Evolutionary conservation across 2,888 invertebrate species (phyloP).

Genomic region (Isoperla grammatica): DNA sequence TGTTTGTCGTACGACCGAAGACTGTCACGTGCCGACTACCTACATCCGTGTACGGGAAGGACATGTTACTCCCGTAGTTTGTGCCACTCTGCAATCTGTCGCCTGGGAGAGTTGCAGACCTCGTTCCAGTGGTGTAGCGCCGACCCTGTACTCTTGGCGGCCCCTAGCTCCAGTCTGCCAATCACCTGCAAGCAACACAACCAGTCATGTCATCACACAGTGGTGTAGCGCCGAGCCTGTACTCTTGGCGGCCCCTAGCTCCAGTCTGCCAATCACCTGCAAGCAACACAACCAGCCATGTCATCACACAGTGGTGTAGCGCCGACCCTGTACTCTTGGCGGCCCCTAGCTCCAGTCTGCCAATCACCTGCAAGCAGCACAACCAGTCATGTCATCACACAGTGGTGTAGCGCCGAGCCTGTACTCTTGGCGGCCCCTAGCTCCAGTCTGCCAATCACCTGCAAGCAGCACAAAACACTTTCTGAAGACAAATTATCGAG

Average conservation of each 20-base stretch:
- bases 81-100: constrained; percentile 99
- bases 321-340: constrained; percentile 73
- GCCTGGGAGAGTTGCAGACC: constrained; percentile 92
- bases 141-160: constrained; percentile 69
- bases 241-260: constrained; percentile 78
- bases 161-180: constrained; percentile 89
- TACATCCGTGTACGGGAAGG: too few species aligned
- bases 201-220: constrained; percentile 49
- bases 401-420: constrained; percentile 85
- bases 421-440: constrained; percentile 76
- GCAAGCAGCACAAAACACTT: constrained; percentile 32
- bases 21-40: too few species aligned
- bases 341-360: constrained; percentile 87
- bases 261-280: constrained; percentile 91
- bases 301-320: constrained; percentile 92
- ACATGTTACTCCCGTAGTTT: constrained; percentile 79
- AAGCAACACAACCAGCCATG: constrained; percentile 31
- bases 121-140: constrained; percentile 96
- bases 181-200: constrained; percentile 63
- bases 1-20: too few species aligned
- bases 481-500: too few species aligned
- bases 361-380: constrained; percentile 69
- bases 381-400: too few species aligned
- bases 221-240: constrained; percentile 82
- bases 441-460: constrained; percentile 95